Conservation (phyloP, 2,797 vertebrate species). For the Coracias cyanogaster region DNA sequence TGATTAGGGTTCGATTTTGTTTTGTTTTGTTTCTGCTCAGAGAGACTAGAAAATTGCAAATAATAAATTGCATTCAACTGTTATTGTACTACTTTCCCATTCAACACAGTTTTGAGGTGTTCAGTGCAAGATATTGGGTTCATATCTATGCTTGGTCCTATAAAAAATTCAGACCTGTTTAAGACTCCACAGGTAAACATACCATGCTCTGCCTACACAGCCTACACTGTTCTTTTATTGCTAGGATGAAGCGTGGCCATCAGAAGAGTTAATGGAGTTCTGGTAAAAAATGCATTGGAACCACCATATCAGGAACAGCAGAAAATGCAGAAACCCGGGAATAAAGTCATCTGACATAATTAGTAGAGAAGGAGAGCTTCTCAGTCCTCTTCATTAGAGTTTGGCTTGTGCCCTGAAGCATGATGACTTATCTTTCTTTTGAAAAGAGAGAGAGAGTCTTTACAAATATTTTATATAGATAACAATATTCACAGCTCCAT, state of each 20-base stretch:
- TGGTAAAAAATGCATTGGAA: neutral
- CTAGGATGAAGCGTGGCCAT: neutral
- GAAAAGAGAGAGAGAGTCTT: neutral
- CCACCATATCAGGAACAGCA: neutral
- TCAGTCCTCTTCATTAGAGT: neutral
- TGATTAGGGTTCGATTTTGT: neutral
- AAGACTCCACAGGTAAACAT: neutral
- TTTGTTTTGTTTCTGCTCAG: slow-evolving; percentile 12
- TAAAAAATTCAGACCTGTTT: neutral
- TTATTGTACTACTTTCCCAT: neutral
- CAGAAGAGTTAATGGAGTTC: neutral
- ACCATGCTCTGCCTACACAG: neutral
- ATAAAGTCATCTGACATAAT: neutral
- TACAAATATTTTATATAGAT: neutral
- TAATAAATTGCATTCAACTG: neutral
- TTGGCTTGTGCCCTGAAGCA: neutral
- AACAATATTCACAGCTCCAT: neutral
- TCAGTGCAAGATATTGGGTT: neutral
- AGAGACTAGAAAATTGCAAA: neutral
- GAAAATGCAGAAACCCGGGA: neutral
- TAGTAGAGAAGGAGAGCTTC: neutral
- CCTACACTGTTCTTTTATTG: neutral
- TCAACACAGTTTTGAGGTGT: neutral
- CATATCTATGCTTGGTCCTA: neutral
- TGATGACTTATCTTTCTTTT: neutral